These are phyloP conservation scores for Synodontis membranacea DNA, from an alignment of 2,113 vertebrate species.

Conservation along the genomic window DNA sequence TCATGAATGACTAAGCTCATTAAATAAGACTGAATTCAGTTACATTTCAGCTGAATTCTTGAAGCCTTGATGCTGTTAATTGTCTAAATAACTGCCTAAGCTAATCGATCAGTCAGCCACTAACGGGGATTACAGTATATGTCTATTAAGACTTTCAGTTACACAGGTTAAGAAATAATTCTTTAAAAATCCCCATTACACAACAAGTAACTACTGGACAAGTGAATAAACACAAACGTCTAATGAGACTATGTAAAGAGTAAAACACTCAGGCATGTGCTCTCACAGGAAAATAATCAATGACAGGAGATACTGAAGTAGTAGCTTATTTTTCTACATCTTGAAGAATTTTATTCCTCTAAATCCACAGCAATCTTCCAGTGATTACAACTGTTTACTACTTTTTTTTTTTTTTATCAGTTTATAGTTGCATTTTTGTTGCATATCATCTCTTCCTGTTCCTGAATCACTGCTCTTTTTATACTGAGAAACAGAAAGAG, in stretches of 20 bases:
- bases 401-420: background rate
- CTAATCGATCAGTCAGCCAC: background rate
- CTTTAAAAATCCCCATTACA: background rate
- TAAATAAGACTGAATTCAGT: too few relatives aligned
- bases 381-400: background rate
- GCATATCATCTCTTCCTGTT: background rate
- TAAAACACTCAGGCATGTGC: background rate
- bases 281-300: background rate
- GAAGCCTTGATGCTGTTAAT: background rate
- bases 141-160: too few relatives aligned
- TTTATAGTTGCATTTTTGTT: background rate
- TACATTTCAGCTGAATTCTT: background rate
- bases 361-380: background rate
- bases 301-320: background rate
- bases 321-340: background rate
- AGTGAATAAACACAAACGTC: background rate
- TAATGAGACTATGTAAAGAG: background rate
- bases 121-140: too few relatives aligned
- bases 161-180: background rate
- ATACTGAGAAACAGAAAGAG: background rate
- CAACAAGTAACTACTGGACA: too few relatives aligned
- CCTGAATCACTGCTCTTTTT: background rate
- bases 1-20: too few relatives aligned
- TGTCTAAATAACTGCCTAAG: background rate
- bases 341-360: background rate